Conservation (phyloP, 2,888 invertebrate genomes). For the Ophioninae sp. region DNA sequence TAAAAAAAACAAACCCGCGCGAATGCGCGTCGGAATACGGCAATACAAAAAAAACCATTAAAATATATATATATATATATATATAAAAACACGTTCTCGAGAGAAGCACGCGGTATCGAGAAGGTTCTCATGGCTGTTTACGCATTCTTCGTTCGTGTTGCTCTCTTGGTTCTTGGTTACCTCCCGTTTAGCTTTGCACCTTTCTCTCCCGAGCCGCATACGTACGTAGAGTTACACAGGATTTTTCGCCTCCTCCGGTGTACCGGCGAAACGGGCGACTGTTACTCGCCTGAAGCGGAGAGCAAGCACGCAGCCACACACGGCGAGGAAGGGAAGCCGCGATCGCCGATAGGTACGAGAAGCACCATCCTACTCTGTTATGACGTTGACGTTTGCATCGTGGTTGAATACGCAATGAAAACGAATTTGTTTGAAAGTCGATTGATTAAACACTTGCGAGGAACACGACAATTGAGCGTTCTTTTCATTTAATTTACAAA, state of each 20-base stretch:
- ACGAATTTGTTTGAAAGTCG: too few species aligned
- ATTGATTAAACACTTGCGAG: too few species aligned
- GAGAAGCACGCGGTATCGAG: constrained; percentile 43
- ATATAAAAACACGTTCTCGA: constrained; percentile 10
- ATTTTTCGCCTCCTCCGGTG: constrained; percentile 28
- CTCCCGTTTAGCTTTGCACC: constrained; percentile 33
- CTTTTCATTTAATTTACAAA: too few species aligned
- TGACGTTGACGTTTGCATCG: too few species aligned
- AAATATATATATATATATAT: too few species aligned
- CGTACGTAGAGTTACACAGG: neutral
- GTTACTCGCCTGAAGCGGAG: constrained; percentile 24
- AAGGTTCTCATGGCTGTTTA: constrained; percentile 61
- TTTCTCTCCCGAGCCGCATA: constrained; percentile 41
- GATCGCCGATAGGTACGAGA: constrained; percentile 30
- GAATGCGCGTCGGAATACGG: neutral
- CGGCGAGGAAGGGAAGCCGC: constrained; percentile 28
- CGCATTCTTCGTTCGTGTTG: constrained; percentile 55
- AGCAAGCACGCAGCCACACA: constrained; percentile 8
- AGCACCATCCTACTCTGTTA: too few species aligned
- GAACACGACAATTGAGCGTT: too few species aligned
- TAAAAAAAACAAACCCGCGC: neutral
- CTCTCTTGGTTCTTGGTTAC: constrained; percentile 46
- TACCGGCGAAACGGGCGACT: constrained; percentile 7
- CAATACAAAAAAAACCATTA: constrained; percentile 2
- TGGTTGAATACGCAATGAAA: too few species aligned